phyloP scores from a whole-genome alignment of 2,888 invertebrate genomes.

The Eupeodes latifasciatus region DNA sequence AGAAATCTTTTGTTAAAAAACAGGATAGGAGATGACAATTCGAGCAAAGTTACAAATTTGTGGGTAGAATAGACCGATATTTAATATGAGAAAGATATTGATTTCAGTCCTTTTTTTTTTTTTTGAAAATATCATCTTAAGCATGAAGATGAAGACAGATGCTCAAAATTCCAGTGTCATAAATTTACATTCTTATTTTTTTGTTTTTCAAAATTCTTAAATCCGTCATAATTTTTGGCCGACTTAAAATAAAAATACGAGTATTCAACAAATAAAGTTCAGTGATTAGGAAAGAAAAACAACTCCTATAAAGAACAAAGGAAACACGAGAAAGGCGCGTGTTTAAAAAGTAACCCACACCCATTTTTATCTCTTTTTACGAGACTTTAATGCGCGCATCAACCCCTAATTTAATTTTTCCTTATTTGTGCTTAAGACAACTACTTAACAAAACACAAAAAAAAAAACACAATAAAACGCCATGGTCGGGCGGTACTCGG shows the following conservation, averaged over 20 bases:
- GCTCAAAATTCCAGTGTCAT: neutral
- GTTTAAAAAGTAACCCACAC: slow-evolving; percentile 68
- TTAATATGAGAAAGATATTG: no score
- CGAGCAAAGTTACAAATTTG: no score
- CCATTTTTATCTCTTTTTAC: slow-evolving; percentile 54
- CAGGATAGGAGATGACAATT: no score
- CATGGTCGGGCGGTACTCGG: neutral
- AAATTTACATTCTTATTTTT: neutral
- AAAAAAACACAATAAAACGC: slow-evolving; percentile 12
- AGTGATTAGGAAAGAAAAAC: slow-evolving; percentile 14
- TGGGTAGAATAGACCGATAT: no score
- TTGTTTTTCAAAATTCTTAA: no score
- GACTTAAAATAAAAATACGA: neutral
- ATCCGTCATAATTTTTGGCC: neutral
- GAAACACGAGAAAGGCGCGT: slow-evolving; percentile 70
- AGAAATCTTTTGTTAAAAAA: no score
- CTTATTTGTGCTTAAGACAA: slow-evolving; percentile 57
- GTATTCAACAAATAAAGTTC: slow-evolving; percentile 61
- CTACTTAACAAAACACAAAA: neutral
- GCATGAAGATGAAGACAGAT: no score
- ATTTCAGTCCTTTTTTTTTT: no score
- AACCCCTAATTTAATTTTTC: slow-evolving; percentile 72
- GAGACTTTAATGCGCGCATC: slow-evolving; percentile 59
- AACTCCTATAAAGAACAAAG: slow-evolving; percentile 63
- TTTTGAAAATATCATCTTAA: no score